Conservation (phyloP, 2,797 vertebrate species). For the Epinephelus coioides region DNA sequence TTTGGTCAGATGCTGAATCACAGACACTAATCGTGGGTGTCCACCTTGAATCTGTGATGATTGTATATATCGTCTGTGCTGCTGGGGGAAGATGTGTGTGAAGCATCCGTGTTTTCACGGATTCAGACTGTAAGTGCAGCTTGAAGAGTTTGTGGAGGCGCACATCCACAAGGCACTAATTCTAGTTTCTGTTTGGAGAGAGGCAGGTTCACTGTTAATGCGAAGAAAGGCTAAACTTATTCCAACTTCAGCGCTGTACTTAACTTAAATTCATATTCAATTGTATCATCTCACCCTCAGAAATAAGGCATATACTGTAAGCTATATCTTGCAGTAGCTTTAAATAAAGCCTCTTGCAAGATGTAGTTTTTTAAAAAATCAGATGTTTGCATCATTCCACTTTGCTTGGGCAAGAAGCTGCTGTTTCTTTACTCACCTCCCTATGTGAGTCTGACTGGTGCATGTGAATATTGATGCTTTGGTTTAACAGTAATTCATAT, state of each 20-base stretch:
- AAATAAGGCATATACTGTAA: neutral
- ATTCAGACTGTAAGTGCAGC: no score
- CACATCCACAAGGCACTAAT: no score
- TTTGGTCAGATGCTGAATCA: no score
- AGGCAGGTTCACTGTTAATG: neutral
- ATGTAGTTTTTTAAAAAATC: neutral
- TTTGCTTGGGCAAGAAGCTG: neutral
- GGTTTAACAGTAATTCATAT: neutral
- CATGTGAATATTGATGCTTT: neutral
- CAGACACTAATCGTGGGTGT: no score
- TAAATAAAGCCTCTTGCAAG: neutral
- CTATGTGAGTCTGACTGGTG: neutral
- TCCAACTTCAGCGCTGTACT: neutral
- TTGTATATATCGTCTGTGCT: no score
- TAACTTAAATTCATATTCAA: neutral
- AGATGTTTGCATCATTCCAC: slow-evolving; percentile 26
- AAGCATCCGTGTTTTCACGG: no score
- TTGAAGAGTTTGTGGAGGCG: no score
- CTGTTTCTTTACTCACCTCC: slow-evolving; percentile 20
- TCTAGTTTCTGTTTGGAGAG: neutral
- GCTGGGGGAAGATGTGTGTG: no score
- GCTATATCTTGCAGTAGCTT: no score
- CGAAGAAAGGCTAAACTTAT: neutral
- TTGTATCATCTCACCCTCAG: neutral
- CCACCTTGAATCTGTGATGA: no score